Evolutionary conservation across 2,113 vertebrate genomes (phyloP).

Genomic region (Eurypyga helias): DNA sequence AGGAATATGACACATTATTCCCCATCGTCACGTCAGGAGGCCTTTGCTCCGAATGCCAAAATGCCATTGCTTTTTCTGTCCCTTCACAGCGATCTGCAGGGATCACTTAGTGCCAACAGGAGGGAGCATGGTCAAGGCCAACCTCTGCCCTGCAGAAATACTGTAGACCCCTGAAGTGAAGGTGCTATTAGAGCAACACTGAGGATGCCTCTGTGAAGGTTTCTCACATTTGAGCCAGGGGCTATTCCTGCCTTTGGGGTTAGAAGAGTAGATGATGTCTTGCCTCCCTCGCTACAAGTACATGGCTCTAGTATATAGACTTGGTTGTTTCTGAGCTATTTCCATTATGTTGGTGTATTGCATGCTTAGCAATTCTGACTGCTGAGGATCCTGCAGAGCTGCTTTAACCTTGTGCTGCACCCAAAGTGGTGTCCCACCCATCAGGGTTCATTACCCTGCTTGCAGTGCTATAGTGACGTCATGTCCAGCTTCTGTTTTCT

Average conservation of each 20-base stretch:
- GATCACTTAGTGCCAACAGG: not conserved
- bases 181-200: not conserved
- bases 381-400: not conserved
- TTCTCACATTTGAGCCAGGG: not conserved
- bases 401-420: not conserved
- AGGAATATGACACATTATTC: not conserved
- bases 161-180: not conserved
- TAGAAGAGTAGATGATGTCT: not conserved
- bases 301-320: not conserved
- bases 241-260: not conserved
- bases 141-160: not conserved
- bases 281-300: not conserved
- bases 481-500: not conserved
- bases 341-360: fast-evolving
- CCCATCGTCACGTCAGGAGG: not conserved
- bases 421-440: not conserved
- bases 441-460: not conserved
- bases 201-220: not conserved
- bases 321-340: not conserved
- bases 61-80: not conserved
- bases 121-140: not conserved
- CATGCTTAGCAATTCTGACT: fast-evolving
- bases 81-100: not conserved
- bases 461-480: not conserved
- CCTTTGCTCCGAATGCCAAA: not conserved